Evolutionary conservation across 2,113 vertebrate genomes (phyloP).

Genomic region (Heptranchias perlo): DNA sequence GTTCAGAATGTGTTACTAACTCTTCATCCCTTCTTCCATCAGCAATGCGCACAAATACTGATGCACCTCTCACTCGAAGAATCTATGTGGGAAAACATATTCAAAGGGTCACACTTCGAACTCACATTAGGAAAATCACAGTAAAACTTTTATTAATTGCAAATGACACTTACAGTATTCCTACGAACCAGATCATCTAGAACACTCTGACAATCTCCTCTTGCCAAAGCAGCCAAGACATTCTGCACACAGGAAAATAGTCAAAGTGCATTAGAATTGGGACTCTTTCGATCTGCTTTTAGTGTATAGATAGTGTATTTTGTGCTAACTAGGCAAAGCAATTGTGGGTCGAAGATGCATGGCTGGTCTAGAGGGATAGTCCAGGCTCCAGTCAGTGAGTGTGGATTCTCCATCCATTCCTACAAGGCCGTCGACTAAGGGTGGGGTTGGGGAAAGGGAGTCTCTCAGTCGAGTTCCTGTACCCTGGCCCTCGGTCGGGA

Average conservation of each 20-base stretch:
- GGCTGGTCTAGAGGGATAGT: too few species aligned
- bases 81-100: constrained; percentile 39
- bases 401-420: background rate
- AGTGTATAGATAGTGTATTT: background rate
- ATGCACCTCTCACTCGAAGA: constrained; percentile 40
- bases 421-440: background rate
- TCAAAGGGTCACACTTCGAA: background rate
- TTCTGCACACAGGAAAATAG: background rate
- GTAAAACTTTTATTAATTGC: background rate
- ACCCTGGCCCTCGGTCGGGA: background rate
- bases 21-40: constrained; percentile 44
- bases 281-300: background rate
- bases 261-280: background rate
- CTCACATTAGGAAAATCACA: background rate
- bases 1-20: background rate
- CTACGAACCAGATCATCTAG: background rate
- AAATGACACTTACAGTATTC: constrained; percentile 5
- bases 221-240: constrained; percentile 7
- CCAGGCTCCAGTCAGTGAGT: background rate
- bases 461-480: background rate
- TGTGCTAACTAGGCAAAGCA: background rate
- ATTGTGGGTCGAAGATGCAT: background rate
- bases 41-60: constrained; percentile 43
- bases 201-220: background rate
- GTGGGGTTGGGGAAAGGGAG: background rate